These are phyloP conservation scores for Acronicta psi DNA, from an alignment of 2,888 invertebrate genomes.

Conservation along the genomic window DNA sequence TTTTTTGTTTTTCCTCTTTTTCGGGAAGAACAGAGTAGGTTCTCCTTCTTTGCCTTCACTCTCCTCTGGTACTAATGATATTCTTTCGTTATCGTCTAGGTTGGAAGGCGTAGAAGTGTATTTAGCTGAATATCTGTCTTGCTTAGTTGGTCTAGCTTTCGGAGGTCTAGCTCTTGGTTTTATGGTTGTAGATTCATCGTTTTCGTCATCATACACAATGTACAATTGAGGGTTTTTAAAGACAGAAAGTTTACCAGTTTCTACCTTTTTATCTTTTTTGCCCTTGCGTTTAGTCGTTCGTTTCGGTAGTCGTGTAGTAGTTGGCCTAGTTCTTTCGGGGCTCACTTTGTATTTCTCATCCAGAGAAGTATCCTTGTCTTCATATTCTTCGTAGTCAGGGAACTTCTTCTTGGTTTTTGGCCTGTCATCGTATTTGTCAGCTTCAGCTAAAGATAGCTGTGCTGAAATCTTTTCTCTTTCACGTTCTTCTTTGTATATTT, in stretches of 20 bases:
- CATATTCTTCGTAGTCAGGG: constrained; percentile 77
- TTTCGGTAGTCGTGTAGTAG: constrained; percentile 48
- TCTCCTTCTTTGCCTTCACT: constrained; percentile 67
- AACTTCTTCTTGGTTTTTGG: constrained; percentile 34
- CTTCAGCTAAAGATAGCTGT: constrained; percentile 44
- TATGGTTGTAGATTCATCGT: constrained; percentile 54
- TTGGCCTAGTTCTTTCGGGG: constrained; percentile 45
- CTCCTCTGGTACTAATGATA: constrained; percentile 76
- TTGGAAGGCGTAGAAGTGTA: constrained; percentile 44
- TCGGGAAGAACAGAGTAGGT: constrained; percentile 79
- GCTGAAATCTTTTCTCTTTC: constrained; percentile 65
- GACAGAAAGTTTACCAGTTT: constrained; percentile 74
- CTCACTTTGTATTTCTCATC: constrained; percentile 72
- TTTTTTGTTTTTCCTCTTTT: constrained; percentile 69
- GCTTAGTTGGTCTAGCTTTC: neutral
- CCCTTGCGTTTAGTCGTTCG: constrained; percentile 46
- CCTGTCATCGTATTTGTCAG: constrained; percentile 66
- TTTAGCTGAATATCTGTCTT: constrained; percentile 62
- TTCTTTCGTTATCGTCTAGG: constrained; percentile 65
- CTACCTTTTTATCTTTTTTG: constrained; percentile 57
- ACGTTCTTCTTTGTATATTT: constrained; percentile 74
- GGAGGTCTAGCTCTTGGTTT: constrained; percentile 24
- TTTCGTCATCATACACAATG: constrained; percentile 70
- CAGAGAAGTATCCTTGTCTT: constrained; percentile 61
- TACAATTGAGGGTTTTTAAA: constrained; percentile 78